phyloP scores from a whole-genome alignment of 2,888 invertebrate species.

The Catocala sponsa region DNA sequence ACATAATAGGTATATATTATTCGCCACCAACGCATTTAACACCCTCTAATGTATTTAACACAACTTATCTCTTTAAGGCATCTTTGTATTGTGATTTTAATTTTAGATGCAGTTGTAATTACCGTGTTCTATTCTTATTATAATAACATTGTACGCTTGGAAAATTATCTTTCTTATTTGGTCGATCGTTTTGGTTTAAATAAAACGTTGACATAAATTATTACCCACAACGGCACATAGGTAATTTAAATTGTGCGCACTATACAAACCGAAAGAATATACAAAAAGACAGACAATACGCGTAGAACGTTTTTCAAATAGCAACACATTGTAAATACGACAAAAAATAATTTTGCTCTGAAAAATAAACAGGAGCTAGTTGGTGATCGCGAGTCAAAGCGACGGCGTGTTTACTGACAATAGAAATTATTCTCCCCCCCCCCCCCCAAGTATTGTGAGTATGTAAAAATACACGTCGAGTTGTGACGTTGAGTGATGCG shows the following conservation, averaged over 20 bases:
- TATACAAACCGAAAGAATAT: too few species aligned
- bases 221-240: too few species aligned
- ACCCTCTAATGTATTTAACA: slow-evolving; percentile 3
- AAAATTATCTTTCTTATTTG: background rate
- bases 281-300: too few species aligned
- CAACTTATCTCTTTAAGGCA: background rate
- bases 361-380: slow-evolving; percentile 64
- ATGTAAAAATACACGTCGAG: slow-evolving; percentile 82
- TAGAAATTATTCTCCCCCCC: slow-evolving; percentile 83
- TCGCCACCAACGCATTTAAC: slow-evolving; percentile 1
- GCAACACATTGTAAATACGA: too few species aligned
- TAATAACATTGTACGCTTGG: background rate
- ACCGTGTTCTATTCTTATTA: background rate
- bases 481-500: slow-evolving; percentile 86
- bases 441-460: slow-evolving; percentile 79
- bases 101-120: slow-evolving; percentile 4
- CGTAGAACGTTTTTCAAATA: too few species aligned
- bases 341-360: background rate
- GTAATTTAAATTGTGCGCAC: too few species aligned
- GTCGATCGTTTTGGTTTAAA: too few species aligned
- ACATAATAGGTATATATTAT: background rate
- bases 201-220: too few species aligned
- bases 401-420: slow-evolving; percentile 75
- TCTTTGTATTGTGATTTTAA: slow-evolving; percentile 6
- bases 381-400: slow-evolving; percentile 67